These are phyloP conservation scores for Drosophila mimica DNA, from an alignment of 2,888 invertebrate species.

Conservation along the genomic window DNA sequence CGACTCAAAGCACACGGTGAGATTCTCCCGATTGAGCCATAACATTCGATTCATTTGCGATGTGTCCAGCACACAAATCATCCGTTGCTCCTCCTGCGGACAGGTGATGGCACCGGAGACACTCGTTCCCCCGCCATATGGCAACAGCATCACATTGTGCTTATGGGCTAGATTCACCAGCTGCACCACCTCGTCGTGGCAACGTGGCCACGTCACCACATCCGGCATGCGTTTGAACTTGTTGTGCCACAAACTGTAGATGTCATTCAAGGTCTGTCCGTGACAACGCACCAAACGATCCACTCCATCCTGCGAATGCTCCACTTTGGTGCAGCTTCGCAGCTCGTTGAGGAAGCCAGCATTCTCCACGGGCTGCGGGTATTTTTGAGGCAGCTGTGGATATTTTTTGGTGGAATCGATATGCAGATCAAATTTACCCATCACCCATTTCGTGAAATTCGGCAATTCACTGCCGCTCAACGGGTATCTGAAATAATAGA, in stretches of 20 bases:
- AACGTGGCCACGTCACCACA: slow-evolving; percentile 95
- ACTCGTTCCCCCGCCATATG: slow-evolving; percentile 97
- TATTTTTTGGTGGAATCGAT: slow-evolving; percentile 84
- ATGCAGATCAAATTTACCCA: slow-evolving; percentile 89
- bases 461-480: slow-evolving; percentile 90
- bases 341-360: slow-evolving; percentile 87
- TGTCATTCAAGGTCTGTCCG: slow-evolving; percentile 96
- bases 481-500: slow-evolving; percentile 88
- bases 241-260: slow-evolving; percentile 91
- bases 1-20: slow-evolving; percentile 93
- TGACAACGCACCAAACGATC: slow-evolving; percentile 95
- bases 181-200: slow-evolving; percentile 93
- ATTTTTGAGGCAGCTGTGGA: slow-evolving; percentile 87
- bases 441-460: slow-evolving; percentile 92
- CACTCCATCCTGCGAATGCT: slow-evolving; percentile 90
- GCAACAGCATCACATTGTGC: slow-evolving; percentile 93
- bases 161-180: slow-evolving; percentile 91
- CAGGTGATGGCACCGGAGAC: slow-evolving; percentile 95
- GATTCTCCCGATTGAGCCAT: slow-evolving; percentile 95
- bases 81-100: slow-evolving; percentile 90
- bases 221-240: slow-evolving; percentile 95
- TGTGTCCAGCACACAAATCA: slow-evolving; percentile 96
- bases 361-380: slow-evolving; percentile 89
- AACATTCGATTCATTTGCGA: slow-evolving; percentile 97
- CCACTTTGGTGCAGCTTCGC: slow-evolving; percentile 85